Evolutionary conservation across 2,888 invertebrate species (phyloP).

Genomic region (Cantharis nigra): DNA sequence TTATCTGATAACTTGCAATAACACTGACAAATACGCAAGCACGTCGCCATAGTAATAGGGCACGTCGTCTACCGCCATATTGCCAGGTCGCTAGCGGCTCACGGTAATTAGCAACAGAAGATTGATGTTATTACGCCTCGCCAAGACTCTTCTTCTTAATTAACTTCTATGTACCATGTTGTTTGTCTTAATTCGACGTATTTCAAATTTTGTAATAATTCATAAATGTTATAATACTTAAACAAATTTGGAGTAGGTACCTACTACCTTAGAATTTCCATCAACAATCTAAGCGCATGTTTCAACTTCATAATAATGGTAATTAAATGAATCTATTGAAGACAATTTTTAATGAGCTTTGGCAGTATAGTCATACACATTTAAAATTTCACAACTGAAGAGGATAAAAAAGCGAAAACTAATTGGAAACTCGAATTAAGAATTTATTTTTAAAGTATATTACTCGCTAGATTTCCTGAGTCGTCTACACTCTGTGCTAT

Average conservation of each 20-base stretch:
- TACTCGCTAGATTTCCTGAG: neutral
- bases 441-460: neutral
- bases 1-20: slow-evolving; percentile 29
- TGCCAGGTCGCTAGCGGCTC: slow-evolving; percentile 39
- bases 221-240: slow-evolving; percentile 14
- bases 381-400: neutral
- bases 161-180: slow-evolving; percentile 42
- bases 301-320: neutral
- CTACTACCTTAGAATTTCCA: neutral
- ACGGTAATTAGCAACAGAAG: slow-evolving; percentile 44
- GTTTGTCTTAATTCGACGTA: slow-evolving; percentile 36
- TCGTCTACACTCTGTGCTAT: neutral
- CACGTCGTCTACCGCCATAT: slow-evolving; percentile 37
- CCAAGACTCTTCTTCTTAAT: slow-evolving; percentile 44
- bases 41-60: slow-evolving; percentile 34
- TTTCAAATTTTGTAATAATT: slow-evolving; percentile 25
- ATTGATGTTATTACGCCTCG: slow-evolving; percentile 46
- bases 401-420: neutral
- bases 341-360: neutral
- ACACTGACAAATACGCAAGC: slow-evolving; percentile 31
- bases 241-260: neutral
- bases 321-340: neutral
- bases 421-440: neutral
- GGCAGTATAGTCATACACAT: neutral
- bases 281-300: too few species aligned